Percentiles rank a stretch among this genome's conserved stretches.
Conservation (phyloP, 2,113 vertebrate genomes). For the Microtus montanus region DNA sequence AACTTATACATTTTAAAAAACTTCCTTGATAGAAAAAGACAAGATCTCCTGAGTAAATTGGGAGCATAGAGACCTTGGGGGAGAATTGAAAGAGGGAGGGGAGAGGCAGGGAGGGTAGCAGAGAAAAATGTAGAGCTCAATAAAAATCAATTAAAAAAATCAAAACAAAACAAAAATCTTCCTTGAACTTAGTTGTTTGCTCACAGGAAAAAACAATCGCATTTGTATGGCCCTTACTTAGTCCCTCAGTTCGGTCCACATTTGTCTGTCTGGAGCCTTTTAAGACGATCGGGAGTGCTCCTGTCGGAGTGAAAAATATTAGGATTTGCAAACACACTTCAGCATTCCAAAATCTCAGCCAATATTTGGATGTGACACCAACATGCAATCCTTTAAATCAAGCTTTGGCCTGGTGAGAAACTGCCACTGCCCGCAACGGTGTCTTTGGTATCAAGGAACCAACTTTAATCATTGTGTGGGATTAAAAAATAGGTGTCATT, state of each 20-base stretch:
- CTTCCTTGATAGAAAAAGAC: no score
- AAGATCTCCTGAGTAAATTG: no score
- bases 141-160: no score
- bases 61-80: no score
- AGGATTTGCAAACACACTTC: neutral
- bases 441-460: neutral
- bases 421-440: neutral
- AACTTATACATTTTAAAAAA: neutral
- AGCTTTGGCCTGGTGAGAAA: neutral
- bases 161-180: neutral
- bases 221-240: neutral
- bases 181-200: slow-evolving; percentile 3
- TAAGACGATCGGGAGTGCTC: neutral
- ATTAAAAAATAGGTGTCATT: neutral
- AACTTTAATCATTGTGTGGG: neutral
- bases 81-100: no score
- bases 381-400: slow-evolving; percentile 7
- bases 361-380: neutral
- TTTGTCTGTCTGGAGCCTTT: neutral
- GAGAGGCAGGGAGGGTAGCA: no score
- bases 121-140: no score
- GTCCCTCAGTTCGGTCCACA: neutral
- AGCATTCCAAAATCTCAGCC: slow-evolving; percentile 25
- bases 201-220: neutral
- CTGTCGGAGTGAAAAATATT: slow-evolving; percentile 6